Percentiles rank a stretch among this genome's conserved stretches.
Conservation (phyloP, 2,888 invertebrate genomes). For the Drosophila antonietae region DNA sequence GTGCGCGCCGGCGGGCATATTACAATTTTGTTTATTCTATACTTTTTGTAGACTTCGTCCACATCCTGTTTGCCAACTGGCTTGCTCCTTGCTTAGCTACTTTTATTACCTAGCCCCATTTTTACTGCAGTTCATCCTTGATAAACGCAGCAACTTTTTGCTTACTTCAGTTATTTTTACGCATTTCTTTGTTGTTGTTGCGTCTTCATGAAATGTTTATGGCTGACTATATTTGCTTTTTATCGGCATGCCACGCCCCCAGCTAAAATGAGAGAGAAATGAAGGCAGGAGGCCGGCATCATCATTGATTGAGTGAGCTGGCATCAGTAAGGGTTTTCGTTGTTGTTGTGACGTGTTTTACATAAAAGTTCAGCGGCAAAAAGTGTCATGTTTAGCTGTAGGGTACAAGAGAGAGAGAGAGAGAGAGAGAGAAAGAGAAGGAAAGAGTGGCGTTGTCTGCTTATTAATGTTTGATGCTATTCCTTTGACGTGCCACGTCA, state of each 20-base stretch:
- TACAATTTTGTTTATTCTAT: slow-evolving; percentile 54
- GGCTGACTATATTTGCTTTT: slow-evolving; percentile 54
- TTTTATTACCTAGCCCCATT: slow-evolving; percentile 69
- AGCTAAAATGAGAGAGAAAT: not conserved
- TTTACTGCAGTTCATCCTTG: slow-evolving; percentile 64
- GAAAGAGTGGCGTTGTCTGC: slow-evolving; percentile 6
- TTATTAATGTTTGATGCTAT: slow-evolving; percentile 60
- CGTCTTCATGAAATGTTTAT: slow-evolving; percentile 76
- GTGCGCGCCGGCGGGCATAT: slow-evolving; percentile 46
- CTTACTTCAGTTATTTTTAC: slow-evolving; percentile 58
- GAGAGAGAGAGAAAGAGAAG: not conserved
- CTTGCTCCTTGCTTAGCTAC: slow-evolving; percentile 16
- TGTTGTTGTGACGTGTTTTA: slow-evolving; percentile 50
- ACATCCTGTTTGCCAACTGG: slow-evolving; percentile 5
- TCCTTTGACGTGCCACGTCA: slow-evolving; percentile 37
- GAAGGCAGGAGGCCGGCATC: not conserved
- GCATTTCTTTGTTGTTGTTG: slow-evolving; percentile 49
- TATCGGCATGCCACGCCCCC: slow-evolving; percentile 42
- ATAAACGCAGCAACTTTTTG: slow-evolving; percentile 57
- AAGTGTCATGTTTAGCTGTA: slow-evolving; percentile 54
- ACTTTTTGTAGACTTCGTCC: slow-evolving; percentile 5
- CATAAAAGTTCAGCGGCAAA: slow-evolving; percentile 49
- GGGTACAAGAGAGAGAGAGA: not conserved
- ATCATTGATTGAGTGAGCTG: slow-evolving; percentile 49
- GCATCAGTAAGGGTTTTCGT: slow-evolving; percentile 2